A percentile compares a stretch with the other conserved stretches of the same genome.
Conservation (phyloP, 1,140 invertebrate genomes). For the Eupeodes corollae region DNA sequence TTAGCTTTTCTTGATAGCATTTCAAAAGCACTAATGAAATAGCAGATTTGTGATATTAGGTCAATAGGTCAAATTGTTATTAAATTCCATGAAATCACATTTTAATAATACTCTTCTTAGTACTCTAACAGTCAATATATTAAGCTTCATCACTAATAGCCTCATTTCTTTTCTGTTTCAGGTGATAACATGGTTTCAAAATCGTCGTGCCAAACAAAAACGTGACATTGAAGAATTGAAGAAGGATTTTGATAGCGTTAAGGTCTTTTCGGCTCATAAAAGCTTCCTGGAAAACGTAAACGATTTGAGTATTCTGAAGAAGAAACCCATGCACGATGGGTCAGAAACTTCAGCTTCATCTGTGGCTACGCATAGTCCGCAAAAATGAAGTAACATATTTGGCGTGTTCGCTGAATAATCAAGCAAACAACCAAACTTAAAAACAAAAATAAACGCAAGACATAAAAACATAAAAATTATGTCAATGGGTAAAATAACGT, state of each 20-base stretch:
- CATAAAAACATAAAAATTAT: too few relatives aligned
- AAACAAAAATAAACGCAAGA: background rate
- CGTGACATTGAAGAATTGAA: conserved; percentile 95
- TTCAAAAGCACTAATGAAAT: too few relatives aligned
- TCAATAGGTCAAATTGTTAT: too few relatives aligned
- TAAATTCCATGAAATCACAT: too few relatives aligned
- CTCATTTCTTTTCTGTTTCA: background rate
- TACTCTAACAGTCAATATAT: too few relatives aligned
- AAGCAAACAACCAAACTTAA: background rate
- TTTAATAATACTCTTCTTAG: too few relatives aligned
- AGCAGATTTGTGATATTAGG: too few relatives aligned
- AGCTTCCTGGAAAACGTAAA: conserved; percentile 83
- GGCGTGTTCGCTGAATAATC: background rate
- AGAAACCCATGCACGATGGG: conserved; percentile 53
- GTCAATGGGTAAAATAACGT: too few relatives aligned
- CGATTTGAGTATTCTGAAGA: conserved; percentile 76
- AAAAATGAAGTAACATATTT: too few relatives aligned
- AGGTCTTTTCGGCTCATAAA: conserved; percentile 69
- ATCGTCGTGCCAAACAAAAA: conserved; percentile 90
- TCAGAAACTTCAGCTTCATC: background rate
- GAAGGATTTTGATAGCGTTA: conserved; percentile 90
- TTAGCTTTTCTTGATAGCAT: too few relatives aligned
- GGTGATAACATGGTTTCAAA: conserved; percentile 96
- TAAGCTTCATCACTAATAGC: too few relatives aligned
- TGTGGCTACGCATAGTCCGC: background rate